Base-by-base conservation (phyloP, 2,888 invertebrate genomes). In the Rhimphoctona megacephalus region DNA sequence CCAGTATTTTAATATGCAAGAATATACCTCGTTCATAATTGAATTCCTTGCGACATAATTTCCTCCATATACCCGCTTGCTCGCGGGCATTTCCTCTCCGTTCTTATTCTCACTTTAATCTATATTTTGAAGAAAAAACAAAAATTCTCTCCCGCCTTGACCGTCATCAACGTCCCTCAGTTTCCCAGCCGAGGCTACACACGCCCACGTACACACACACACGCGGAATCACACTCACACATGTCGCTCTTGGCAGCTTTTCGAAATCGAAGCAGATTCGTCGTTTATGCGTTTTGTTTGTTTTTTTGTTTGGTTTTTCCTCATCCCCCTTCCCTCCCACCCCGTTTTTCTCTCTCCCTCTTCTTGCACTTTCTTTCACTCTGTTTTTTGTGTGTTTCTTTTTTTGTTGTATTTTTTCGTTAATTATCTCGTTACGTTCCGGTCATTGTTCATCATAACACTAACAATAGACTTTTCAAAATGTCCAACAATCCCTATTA, bases 401-500 rank as follows among this genome's bases (percentile, higher is more conserved):
- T 77, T 66, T 36, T 85, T 72, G 30, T 64, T 83, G 54, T 73
- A 64, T 85, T 76, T 46, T 22, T 67, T 57, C 22, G 74, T 73
- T 85, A 49, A 80, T 77, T 69, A 61, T 74, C 80, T 77, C 64
- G 57, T 85, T 64, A 77, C 69, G 69, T 79, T 69, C 36, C 69
- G 52, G 79, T 88, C 84, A 87, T 89, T 88, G 87, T 89, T 83
- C 89, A 88, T 89, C 90, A 89, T 92, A 93, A 92, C 92, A 92
- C 92, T 92, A 92, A 91, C 90, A 92, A 92, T 94, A 94, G 92
- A 94, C 94, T 94, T 93, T 94, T 92, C 90, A 92, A 94, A 94
- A 94, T 92, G 93, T 94, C 93, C 94, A 94, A 94, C 94, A 94
- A 94, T 92, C 92, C 92, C 90, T 92, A 92, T 91, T 92, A 93